phyloP scores from a whole-genome alignment of 2,797 vertebrate species.

The Enteromius thamalakanensis region DNA sequence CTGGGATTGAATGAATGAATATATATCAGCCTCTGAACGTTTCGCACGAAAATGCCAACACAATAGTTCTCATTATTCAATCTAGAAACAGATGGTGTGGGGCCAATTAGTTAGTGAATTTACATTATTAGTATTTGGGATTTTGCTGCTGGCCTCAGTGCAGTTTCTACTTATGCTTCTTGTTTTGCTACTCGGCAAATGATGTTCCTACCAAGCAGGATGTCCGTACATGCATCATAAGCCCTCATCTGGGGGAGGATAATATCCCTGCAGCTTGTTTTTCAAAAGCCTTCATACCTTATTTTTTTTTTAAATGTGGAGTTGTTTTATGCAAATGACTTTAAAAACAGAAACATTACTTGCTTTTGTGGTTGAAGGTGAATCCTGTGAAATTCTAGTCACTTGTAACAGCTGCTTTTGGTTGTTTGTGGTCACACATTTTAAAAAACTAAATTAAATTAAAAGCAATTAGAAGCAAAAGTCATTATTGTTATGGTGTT shows the following conservation, averaged over 20 bases:
- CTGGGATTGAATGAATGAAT: constrained; percentile 41
- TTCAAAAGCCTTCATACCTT: constrained; percentile 17
- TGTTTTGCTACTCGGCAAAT: constrained; percentile 55
- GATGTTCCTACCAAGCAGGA: constrained; percentile 57
- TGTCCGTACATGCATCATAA: background rate
- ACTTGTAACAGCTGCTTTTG: background rate
- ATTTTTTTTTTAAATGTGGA: background rate
- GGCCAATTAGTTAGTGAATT: constrained; percentile 75
- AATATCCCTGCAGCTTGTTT: constrained; percentile 21
- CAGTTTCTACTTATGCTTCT: constrained; percentile 45
- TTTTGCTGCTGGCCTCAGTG: constrained; percentile 68
- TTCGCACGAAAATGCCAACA: constrained; percentile 68
- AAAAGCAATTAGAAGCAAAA: background rate
- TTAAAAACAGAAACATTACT: background rate
- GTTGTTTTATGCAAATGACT: background rate
- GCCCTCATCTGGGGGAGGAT: constrained; percentile 1
- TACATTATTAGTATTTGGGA: constrained; percentile 75
- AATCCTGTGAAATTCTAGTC: constrained; percentile 12
- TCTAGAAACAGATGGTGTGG: constrained; percentile 78
- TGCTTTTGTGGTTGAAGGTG: background rate
- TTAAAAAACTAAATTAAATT: background rate
- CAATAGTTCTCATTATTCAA: constrained; percentile 73
- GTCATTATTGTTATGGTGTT: background rate
- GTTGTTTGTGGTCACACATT: background rate
- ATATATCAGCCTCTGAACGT: constrained; percentile 39